Evolutionary conservation across 2,113 vertebrate genomes (phyloP).

Genomic region (Cyanistes caeruleus): DNA sequence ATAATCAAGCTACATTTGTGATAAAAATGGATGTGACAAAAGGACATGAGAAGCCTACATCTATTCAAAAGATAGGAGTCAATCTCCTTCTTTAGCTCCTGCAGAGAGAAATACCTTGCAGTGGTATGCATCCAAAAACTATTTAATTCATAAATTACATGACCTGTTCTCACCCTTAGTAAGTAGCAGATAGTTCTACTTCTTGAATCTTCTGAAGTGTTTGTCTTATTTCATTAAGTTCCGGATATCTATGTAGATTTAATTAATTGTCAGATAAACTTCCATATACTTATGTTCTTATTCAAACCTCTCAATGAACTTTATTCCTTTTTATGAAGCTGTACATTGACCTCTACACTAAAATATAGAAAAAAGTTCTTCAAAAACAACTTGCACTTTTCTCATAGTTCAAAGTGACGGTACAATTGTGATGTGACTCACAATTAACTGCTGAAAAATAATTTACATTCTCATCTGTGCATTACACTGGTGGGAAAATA

Average conservation of each 20-base stretch:
- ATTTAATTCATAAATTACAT: neutral
- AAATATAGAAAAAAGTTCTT: neutral
- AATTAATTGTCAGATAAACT: neutral
- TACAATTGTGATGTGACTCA: neutral
- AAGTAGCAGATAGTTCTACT: neutral
- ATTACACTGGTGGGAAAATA: neutral
- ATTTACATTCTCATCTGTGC: neutral
- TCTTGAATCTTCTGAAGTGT: neutral
- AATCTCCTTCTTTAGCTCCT: neutral
- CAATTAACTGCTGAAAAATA: neutral
- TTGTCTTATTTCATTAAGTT: neutral
- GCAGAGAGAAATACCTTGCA: neutral
- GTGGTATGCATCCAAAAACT: neutral
- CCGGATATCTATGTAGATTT: neutral
- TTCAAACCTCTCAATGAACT: neutral
- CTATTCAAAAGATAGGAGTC: neutral
- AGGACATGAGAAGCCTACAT: neutral
- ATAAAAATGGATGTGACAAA: neutral
- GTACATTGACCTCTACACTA: neutral
- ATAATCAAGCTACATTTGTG: neutral
- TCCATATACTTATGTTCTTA: neutral
- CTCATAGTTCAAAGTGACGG: neutral
- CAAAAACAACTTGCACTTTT: neutral
- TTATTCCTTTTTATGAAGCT: neutral
- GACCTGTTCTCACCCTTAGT: neutral